Evolutionary conservation across 2,797 vertebrate genomes (phyloP).

Genomic region (Phylloscopus collybita): DNA sequence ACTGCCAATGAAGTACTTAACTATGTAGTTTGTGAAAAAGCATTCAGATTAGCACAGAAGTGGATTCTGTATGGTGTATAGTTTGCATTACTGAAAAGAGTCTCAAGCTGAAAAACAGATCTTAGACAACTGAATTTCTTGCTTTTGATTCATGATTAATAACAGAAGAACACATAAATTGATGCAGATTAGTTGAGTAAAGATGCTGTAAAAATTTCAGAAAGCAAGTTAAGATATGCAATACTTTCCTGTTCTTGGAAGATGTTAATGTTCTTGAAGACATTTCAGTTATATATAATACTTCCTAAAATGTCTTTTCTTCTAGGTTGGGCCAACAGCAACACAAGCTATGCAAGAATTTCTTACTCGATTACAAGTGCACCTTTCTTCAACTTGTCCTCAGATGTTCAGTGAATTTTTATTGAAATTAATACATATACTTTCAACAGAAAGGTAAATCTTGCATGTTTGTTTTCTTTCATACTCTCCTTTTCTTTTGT

Average conservation of each 20-base stretch:
- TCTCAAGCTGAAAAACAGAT: background rate
- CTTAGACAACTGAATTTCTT: background rate
- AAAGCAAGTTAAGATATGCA: background rate
- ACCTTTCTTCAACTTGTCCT: constrained; percentile 94
- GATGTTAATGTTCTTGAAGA: background rate
- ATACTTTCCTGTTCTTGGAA: background rate
- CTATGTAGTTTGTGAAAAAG: background rate
- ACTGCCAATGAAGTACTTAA: background rate
- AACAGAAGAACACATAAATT: background rate
- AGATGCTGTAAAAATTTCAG: background rate
- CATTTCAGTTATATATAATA: background rate
- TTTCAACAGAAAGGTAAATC: constrained; percentile 94
- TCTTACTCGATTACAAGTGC: constrained; percentile 94
- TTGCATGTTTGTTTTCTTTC: background rate
- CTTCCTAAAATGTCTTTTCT: background rate
- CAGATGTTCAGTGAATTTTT: constrained; percentile 99
- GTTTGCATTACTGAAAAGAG: background rate
- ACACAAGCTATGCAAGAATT: constrained; percentile 99
- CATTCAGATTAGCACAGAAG: background rate
- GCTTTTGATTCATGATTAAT: background rate
- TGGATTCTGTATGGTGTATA: background rate
- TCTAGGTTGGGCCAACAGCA: constrained; percentile 94
- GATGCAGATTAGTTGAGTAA: background rate
- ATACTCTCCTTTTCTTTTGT: background rate
- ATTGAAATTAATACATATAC: constrained; percentile 95